Evolutionary conservation across 1,140 invertebrate genomes (phyloP), one percentile per base, ranked within the genome.

Genomic region (Heliconius himera): DNA sequence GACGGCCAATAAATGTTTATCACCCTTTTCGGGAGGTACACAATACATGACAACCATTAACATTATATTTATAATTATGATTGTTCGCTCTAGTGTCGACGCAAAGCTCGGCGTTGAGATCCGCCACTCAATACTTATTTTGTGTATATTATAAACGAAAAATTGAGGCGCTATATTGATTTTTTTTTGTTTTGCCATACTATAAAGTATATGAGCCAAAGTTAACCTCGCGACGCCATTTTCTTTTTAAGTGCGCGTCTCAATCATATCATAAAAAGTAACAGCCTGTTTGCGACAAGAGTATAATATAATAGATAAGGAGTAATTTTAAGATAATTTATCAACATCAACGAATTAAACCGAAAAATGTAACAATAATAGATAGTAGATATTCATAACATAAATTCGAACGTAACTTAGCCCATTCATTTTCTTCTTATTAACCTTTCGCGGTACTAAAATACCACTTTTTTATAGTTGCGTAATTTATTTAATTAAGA

Each of bases 401-500:
- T 56, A n/a, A 56, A n/a, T 18, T 56, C 20, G 20, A 56, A 56
- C 11, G 54, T 16, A 56, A 56, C 54, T 56, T 56, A 3, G 54
- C 20, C 20, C 54, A n/a, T 56, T n/a, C 54, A 26, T 74, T 74
- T 74, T 74, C 41, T 29, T 56, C 36, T 75, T 76, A 76, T 70
- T 76, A 76, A 38, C 75, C n/a, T 70, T 76, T 66, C 38, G 18
- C 41, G 66, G 3, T 76, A 26, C 38, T 76, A 38, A 76, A 76
- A 70, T 70, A 46, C 75, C 75, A n/a, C 5, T 76, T 76, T 76
- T 66, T 76, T 70, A 29, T 76, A 76, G 60, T 76, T 33, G 2
- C 41, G 66, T 76, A 70, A 76, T 70, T 76, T 76, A 76, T 76
- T 76, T 70, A 76, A 76, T 76, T 70, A 76, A 76, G 66, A 56